Conservation (phyloP, 1,140 invertebrate genomes). For the Rhysida immarginata region DNA sequence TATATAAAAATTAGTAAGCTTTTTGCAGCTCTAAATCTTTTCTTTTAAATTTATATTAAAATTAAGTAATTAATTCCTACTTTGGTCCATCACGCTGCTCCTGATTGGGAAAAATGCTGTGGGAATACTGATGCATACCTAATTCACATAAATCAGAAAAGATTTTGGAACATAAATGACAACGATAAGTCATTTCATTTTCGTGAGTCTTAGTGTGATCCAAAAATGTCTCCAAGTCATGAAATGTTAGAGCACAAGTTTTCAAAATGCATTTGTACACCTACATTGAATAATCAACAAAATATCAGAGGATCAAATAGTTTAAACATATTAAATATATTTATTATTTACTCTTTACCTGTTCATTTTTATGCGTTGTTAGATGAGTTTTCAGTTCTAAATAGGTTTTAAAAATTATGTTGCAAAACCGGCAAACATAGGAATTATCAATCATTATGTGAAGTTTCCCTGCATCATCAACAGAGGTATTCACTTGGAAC, state of each 20-base stretch:
- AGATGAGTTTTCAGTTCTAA: constrained; percentile 38
- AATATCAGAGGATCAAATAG: too few species aligned
- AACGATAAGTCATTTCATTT: constrained; percentile 42
- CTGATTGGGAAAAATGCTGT: constrained; percentile 34
- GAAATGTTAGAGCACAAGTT: constrained; percentile 41
- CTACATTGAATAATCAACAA: too few species aligned
- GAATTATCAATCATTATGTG: constrained; percentile 36
- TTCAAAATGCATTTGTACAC: constrained; percentile 50
- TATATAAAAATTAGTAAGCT: too few species aligned
- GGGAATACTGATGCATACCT: constrained; percentile 44
- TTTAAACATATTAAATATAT: too few species aligned
- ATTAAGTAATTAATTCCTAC: too few species aligned
- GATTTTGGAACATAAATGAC: constrained; percentile 42
- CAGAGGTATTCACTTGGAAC: constrained; percentile 14
- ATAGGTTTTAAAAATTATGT: constrained; percentile 32
- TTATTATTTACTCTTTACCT: constrained; percentile 28
- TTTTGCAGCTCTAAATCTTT: too few species aligned
- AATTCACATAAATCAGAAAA: constrained; percentile 43
- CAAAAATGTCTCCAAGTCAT: constrained; percentile 44
- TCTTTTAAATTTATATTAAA: too few species aligned
- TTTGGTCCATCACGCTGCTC: constrained; percentile 27
- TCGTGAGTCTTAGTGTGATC: constrained; percentile 41
- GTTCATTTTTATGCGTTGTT: constrained; percentile 36
- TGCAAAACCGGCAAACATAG: constrained; percentile 40
- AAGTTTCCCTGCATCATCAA: constrained; percentile 16